Percentiles rank a stretch among this genome's conserved stretches.
Conservation (phyloP, 2,888 invertebrate species). For the Arenicola marina region DNA sequence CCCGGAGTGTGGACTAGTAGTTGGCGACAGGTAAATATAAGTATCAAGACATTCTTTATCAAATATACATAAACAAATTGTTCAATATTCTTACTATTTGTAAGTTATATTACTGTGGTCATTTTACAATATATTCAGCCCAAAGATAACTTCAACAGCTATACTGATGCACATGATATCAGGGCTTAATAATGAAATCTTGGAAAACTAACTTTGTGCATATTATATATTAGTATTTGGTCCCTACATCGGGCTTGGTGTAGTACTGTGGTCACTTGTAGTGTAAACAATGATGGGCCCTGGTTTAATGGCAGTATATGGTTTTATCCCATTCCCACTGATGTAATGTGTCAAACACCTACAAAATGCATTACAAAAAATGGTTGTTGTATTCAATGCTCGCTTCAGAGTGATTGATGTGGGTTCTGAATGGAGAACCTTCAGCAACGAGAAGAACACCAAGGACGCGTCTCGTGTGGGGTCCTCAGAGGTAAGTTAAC, state of each 20-base stretch:
- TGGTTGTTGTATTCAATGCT: neutral
- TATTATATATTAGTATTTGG: too few relatives aligned
- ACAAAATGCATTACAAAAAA: too few relatives aligned
- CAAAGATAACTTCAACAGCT: too few relatives aligned
- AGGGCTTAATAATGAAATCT: too few relatives aligned
- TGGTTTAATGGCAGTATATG: too few relatives aligned
- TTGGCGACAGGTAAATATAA: constrained; percentile 84
- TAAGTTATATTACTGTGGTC: neutral
- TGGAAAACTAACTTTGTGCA: too few relatives aligned
- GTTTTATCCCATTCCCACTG: too few relatives aligned
- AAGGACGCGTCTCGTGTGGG: constrained; percentile 99
- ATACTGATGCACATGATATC: too few relatives aligned
- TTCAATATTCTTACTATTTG: neutral
- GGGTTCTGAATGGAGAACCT: constrained; percentile 99
- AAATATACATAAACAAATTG: neutral
- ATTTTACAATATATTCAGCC: neutral
- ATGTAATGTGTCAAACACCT: too few relatives aligned
- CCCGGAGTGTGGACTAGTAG: constrained; percentile 98
- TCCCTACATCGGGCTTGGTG: too few relatives aligned
- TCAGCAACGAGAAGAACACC: constrained; percentile 96
- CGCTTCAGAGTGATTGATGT: constrained; percentile 92
- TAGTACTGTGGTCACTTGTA: too few relatives aligned
- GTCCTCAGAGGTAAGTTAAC: constrained; percentile 86
- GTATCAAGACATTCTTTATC: neutral
- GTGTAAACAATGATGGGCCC: too few relatives aligned